phyloP scores from a whole-genome alignment of 2,113 vertebrate genomes.

The Hippopotamus amphibius region DNA sequence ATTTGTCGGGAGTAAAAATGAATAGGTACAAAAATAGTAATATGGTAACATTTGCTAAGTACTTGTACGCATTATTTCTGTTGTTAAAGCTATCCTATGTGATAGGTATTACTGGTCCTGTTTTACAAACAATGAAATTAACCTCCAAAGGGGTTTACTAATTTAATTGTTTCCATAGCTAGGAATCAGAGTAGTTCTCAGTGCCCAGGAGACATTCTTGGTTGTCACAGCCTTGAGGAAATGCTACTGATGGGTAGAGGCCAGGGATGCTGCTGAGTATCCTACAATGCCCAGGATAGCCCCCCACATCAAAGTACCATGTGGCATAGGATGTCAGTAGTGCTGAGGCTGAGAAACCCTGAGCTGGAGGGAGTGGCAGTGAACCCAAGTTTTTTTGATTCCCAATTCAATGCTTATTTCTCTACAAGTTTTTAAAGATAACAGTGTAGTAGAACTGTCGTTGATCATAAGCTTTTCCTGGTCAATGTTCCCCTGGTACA shows the following conservation, averaged over 20 bases:
- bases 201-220: not conserved
- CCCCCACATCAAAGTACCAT: not conserved
- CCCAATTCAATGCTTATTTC: conserved; percentile 9
- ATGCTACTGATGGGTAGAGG: not conserved
- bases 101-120: not conserved
- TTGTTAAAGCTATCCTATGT: not conserved
- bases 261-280: not conserved
- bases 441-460: not conserved
- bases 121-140: conserved; percentile 60
- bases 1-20: conserved; percentile 48
- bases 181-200: not conserved
- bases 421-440: not conserved
- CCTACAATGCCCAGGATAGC: not conserved
- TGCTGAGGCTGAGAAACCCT: not conserved
- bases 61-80: not conserved
- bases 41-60: not conserved
- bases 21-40: conserved; percentile 25
- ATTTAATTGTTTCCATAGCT: conserved; percentile 32
- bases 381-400: not conserved
- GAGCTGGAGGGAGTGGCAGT: not conserved
- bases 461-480: not conserved
- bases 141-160: not conserved
- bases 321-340: not conserved
- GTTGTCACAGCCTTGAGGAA: not conserved
- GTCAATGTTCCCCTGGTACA: not conserved